Evolutionary conservation across 2,797 vertebrate genomes (phyloP), one percentile per base, ranked within the genome.

Genomic region (Tympanoctomys barrerae): DNA sequence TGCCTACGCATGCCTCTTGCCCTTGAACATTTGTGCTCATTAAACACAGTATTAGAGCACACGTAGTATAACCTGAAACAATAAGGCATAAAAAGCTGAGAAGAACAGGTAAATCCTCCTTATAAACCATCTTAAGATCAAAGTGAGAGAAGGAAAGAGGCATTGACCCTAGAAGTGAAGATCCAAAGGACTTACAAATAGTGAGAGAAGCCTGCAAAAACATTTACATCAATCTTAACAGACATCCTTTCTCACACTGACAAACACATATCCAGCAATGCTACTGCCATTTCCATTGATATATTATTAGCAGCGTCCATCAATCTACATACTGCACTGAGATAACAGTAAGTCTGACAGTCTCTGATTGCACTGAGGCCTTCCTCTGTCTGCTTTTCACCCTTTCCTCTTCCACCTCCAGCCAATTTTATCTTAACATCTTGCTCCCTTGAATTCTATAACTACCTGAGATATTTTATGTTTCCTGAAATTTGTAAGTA

Each of bases 351-450:
- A 84, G 87, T 87, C 79, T 95, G 89, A 94, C 73, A 57, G 77
- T 82, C 70, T 87, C 71, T 95, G 49, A 79, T 89, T 92, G 49
- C 16, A 73, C 59, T 89, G 36, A 85, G 26, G 22, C 31, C n/a
- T 85, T 46, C 86, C 62, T 94, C 42, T 85, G 92, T 82, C 73
- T 80, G 24, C 36, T 94, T 93, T 87, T 75, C 46, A 59, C 73
- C 39, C 64, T 93, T 80, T 42, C 49, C 28, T 77, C 75, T 77
- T 94, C 52, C 71, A 26, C 80, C 12, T 75, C 75, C 13, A 84
- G 75, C 28, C 87, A 89, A 89, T 94, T 96, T 91, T 87, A 91
- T 84, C 71, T 92, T 68, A 89, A 68, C n/a, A 85, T 87, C 52
- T 87, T 91, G 31, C 42, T 83, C n/a, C 57, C 77, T 33, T 92